Percentiles rank a stretch among this genome's conserved stretches.
These are phyloP conservation scores for Triplophysa bombifrons DNA, from an alignment of 2,797 vertebrate genomes.

Conservation along the genomic window DNA sequence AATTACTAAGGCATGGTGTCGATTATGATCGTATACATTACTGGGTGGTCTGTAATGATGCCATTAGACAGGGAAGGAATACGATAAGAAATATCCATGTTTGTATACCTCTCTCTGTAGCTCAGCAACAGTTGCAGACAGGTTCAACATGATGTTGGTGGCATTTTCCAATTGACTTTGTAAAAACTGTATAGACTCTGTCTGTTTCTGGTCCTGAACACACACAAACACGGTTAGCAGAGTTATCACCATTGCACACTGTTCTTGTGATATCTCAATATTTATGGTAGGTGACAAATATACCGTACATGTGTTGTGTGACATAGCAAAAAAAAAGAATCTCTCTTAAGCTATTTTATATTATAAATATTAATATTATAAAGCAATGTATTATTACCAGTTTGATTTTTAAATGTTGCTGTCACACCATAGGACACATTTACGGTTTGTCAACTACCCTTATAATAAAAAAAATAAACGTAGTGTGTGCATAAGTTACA, in stretches of 20 bases:
- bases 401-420: too few relatives aligned
- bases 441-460: too few relatives aligned
- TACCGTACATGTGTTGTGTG: too few relatives aligned
- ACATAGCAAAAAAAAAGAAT: too few relatives aligned
- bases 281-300: too few relatives aligned
- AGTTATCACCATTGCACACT: neutral
- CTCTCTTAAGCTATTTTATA: too few relatives aligned
- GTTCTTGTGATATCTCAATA: neutral
- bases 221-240: neutral
- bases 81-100: neutral
- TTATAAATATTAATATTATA: too few relatives aligned
- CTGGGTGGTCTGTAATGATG: neutral
- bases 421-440: too few relatives aligned
- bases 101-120: slow-evolving; percentile 87
- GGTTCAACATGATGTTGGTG: slow-evolving; percentile 89
- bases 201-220: slow-evolving; percentile 91
- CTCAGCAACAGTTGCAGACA: slow-evolving; percentile 83
- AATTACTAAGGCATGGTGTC: too few relatives aligned
- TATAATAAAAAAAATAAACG: too few relatives aligned
- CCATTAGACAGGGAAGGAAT: neutral
- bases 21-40: neutral
- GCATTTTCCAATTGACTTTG: slow-evolving; percentile 92
- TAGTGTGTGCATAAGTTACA: too few relatives aligned
- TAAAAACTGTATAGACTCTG: slow-evolving; percentile 91
- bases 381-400: too few relatives aligned